phyloP scores from a whole-genome alignment of 2,888 invertebrate species.

The Heliconius cydno region DNA sequence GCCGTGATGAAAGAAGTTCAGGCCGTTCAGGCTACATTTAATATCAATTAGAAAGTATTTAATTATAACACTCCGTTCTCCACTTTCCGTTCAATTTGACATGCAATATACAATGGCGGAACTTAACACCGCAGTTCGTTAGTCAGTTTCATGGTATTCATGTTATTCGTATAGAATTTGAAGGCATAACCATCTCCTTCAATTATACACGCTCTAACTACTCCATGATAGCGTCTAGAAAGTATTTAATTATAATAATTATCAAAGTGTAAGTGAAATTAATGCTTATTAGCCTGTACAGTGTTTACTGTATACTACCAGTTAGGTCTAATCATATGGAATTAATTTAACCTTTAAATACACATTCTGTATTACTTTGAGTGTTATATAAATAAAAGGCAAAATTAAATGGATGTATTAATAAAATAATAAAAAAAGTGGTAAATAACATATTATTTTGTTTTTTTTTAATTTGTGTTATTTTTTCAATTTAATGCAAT shows the following conservation, averaged over 20 bases:
- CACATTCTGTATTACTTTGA: background rate
- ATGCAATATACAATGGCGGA: background rate
- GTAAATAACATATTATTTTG: no score
- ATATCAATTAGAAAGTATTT: conserved; percentile 18
- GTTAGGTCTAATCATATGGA: conserved; percentile 6
- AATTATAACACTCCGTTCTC: background rate
- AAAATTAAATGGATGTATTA: no score
- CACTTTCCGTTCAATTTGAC: background rate
- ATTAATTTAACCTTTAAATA: background rate
- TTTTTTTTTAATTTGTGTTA: no score
- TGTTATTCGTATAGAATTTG: background rate
- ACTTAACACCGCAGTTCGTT: background rate
- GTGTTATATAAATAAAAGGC: no score
- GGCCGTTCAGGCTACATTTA: background rate
- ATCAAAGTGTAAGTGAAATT: background rate
- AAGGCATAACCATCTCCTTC: background rate
- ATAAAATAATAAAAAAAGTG: no score
- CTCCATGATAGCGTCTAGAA: background rate
- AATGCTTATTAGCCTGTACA: background rate
- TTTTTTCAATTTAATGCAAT: no score
- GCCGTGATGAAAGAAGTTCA: background rate
- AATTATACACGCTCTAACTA: background rate
- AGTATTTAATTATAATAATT: conserved; percentile 5
- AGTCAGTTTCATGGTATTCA: background rate
- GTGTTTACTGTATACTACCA: background rate